A percentile compares a stretch with the other conserved stretches of the same genome.
Evolutionary conservation across 2,888 invertebrate genomes (phyloP).

Genomic region (Notodonta ziczac): DNA sequence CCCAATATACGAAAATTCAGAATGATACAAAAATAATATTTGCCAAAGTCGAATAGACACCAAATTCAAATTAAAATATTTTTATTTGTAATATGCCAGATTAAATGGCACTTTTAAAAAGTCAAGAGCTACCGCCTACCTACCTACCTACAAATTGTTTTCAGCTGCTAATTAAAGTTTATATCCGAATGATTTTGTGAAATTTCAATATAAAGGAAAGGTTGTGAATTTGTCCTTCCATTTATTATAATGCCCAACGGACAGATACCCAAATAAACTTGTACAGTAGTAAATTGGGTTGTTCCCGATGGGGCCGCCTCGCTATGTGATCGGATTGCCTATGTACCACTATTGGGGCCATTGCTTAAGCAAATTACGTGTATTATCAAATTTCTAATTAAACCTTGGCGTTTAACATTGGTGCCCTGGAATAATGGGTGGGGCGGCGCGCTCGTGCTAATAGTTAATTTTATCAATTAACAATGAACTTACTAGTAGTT

Average conservation of each 20-base stretch:
- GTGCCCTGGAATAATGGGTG: background rate
- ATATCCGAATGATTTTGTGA: constrained; percentile 53
- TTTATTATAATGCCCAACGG: constrained; percentile 74
- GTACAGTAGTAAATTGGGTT: constrained; percentile 79
- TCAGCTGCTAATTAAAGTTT: constrained; percentile 51
- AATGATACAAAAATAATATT: background rate
- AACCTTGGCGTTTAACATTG: constrained; percentile 12
- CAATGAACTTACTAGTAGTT: background rate
- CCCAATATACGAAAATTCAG: too few relatives aligned
- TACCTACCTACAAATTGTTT: constrained; percentile 12
- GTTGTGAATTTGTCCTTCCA: constrained; percentile 72
- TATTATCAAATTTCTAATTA: constrained; percentile 34
- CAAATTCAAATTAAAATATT: too few relatives aligned
- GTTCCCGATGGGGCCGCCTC: constrained; percentile 69
- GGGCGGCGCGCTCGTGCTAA: background rate
- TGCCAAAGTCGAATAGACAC: background rate
- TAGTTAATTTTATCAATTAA: background rate
- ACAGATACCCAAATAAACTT: constrained; percentile 78
- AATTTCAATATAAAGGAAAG: constrained; percentile 70
- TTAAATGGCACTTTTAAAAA: too few relatives aligned
- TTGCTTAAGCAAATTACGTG: constrained; percentile 44
- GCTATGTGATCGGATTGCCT: constrained; percentile 75
- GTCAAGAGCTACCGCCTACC: too few relatives aligned
- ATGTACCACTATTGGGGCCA: constrained; percentile 55
- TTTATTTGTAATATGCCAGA: too few relatives aligned